Conservation (phyloP, 2,888 invertebrate species). For the Chaitophorus viminalis region DNA sequence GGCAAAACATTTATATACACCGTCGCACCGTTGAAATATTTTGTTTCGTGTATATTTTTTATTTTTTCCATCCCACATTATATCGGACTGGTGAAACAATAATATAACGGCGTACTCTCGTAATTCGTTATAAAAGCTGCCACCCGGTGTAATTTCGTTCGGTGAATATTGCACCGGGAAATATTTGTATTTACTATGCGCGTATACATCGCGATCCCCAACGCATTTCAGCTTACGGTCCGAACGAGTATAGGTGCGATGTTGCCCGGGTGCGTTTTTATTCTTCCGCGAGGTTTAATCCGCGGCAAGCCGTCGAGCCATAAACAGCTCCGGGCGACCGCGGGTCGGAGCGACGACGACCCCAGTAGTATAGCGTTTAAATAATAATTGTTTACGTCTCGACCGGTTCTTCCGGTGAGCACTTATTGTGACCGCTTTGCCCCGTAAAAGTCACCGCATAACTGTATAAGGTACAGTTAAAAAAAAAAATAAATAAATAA, state of each 20-base stretch:
- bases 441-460: too few relatives aligned
- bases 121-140: slow-evolving; percentile 42
- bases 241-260: not conserved
- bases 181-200: slow-evolving; percentile 31
- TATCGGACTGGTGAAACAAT: not conserved
- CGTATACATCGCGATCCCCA: not conserved
- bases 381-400: too few relatives aligned
- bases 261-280: not conserved
- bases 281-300: not conserved
- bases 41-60: not conserved
- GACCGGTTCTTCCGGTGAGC: too few relatives aligned
- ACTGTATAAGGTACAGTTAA: too few relatives aligned
- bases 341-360: too few relatives aligned
- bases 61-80: not conserved
- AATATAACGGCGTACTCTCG: not conserved
- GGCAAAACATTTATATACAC: slow-evolving; percentile 17
- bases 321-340: too few relatives aligned
- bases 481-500: too few relatives aligned
- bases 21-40: not conserved
- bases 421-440: too few relatives aligned
- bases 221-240: not conserved
- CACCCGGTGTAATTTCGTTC: slow-evolving; percentile 21
- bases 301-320: too few relatives aligned
- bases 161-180: slow-evolving; percentile 19
- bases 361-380: too few relatives aligned